Base-by-base conservation (phyloP, 2,797 vertebrate genomes). In the Darevskia mixta region DNA sequence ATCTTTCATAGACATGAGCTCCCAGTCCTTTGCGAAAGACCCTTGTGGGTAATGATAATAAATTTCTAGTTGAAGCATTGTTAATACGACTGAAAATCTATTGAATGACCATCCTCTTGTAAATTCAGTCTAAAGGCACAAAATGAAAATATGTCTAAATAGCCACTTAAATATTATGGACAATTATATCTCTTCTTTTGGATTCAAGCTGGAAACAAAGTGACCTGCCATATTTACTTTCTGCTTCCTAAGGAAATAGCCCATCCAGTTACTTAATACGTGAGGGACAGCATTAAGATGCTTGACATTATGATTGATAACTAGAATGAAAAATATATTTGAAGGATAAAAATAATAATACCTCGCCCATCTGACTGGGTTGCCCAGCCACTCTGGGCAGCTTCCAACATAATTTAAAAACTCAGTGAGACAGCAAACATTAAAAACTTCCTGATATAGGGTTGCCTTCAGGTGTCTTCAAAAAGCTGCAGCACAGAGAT, bases 1-100 rank as follows among this genome's bases (percentile, higher is more conserved):
- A 91, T 77, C n/a, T 86, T 4, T 49, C 61, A 79, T 17, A 89
- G 32, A 83, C 91, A 87, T 86, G 81, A 94, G 93, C 49, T 67
- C 18, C 78, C 73, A 89, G 25, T 73, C 85, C 61, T 80, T 83
- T 79, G 20, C 18, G 80, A 88, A 84, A 87, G 8, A 89, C 87
- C 73, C 29, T 72, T 80, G 85, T 38, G 45, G 83, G 83, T 45
- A 81, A 87, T 64, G 67, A 17, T 27, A 84, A 88, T 49, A 87
- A 83, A 83, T 41, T 91, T 91, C 71, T 86, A 82, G 86, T 79
- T 32, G 41, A 41, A 82, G 67, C 35, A 1, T 85, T 66, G 66
- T 8, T 7, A 86, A 3, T 81, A 76, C 82, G 45, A 6, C 29
- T 80, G 71, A 11, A 81, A 83, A 83, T 92, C 84, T 13, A 71